Percentiles rank a stretch among this genome's conserved stretches.
phyloP scores from a whole-genome alignment of 2,797 vertebrate genomes.

The Enteromius viviparus region DNA sequence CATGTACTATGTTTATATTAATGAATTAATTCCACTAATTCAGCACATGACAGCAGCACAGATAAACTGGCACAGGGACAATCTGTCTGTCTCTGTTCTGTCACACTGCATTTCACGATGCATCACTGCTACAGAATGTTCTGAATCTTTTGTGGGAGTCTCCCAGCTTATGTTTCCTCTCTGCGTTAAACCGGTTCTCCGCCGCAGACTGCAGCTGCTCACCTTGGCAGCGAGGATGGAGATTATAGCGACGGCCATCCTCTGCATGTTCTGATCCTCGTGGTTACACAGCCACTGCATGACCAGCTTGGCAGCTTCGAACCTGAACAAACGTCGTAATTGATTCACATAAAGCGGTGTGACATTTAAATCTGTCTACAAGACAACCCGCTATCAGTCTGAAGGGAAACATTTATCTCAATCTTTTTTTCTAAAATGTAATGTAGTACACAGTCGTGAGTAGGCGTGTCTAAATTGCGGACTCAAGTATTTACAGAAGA shows the following conservation, averaged over 20 bases:
- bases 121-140: background rate
- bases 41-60: background rate
- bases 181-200: background rate
- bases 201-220: conserved; percentile 35
- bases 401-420: background rate
- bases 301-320: conserved; percentile 98
- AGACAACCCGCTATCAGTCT: background rate
- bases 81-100: background rate
- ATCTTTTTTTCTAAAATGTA: background rate
- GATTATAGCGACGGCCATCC: conserved; percentile 99
- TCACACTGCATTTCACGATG: background rate
- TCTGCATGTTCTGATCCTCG: conserved; percentile 99
- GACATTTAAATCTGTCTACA: background rate
- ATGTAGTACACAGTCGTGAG: background rate
- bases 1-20: no score
- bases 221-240: conserved; percentile 99
- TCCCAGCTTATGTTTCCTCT: background rate
- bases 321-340: conserved; percentile 73
- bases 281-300: conserved; percentile 99
- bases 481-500: background rate
- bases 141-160: background rate
- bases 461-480: background rate
- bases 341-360: background rate
- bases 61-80: background rate
- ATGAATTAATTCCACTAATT: background rate